Evolutionary conservation across 2,113 vertebrate genomes (phyloP).

Genomic region (Anoura caudifer): DNA sequence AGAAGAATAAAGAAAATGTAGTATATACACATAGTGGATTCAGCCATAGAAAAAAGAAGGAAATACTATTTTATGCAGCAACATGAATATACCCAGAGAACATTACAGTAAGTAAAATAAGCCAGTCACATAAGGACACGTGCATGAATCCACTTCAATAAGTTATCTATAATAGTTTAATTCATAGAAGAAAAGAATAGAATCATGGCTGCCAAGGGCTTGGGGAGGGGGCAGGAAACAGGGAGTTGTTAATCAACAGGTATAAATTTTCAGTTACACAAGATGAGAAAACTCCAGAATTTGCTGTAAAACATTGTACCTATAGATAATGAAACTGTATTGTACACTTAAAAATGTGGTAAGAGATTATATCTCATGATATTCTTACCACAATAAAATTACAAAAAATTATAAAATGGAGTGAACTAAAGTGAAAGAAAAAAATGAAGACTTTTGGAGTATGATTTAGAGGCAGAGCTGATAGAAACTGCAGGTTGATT

Average conservation of each 20-base stretch:
- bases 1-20: too few species aligned
- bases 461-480: background rate
- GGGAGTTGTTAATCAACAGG: background rate
- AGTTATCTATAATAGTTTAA: background rate
- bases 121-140: background rate
- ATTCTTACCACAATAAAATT: background rate
- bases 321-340: background rate
- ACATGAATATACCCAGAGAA: background rate
- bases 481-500: background rate
- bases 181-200: background rate
- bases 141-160: background rate
- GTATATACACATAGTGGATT: too few species aligned
- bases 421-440: background rate
- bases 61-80: background rate
- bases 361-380: background rate
- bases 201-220: background rate
- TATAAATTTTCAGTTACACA: background rate
- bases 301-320: background rate
- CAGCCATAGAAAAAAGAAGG: background rate
- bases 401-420: background rate
- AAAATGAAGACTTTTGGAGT: background rate
- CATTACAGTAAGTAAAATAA: background rate
- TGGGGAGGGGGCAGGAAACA: background rate
- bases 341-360: background rate
- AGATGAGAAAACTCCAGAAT: background rate